Base-by-base conservation (phyloP, 2,888 invertebrate species). In the Leptopterna dolabrata region DNA sequence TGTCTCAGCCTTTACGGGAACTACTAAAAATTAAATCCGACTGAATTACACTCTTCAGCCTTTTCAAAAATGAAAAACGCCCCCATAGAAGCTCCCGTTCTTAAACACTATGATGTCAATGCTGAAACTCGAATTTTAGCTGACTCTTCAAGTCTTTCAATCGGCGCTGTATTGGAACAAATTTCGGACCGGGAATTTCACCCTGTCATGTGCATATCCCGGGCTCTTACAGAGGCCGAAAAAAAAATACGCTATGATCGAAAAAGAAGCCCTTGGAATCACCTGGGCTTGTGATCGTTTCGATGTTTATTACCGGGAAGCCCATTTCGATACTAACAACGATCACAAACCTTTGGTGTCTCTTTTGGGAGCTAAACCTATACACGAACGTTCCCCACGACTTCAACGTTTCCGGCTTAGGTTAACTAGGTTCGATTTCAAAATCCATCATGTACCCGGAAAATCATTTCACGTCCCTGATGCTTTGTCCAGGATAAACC, bases 331-430 rank as follows among this genome's bases (percentile, higher is more conserved):
- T 55, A 55, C 11, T n/a, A 29, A 82, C 82, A 29, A n/a, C n/a
- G 55, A 82, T 82, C 82, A 82, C 55, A 82, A 82, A 55, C 82
- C 82, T 3, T 30, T 82, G 13, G 47, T 55, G 55, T 47, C 27
- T 2, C 30, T 55, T 36, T 27, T 51, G n/a, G 16, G 24, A 7
- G 13, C 9, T 19, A 30, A 45, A 16, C 71, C 27, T 45, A 51
- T 45, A 83, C 71, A 51, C 0, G 78, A 36, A 89, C 91, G 91
- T 90, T 93, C 94, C 19, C 55, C 55, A 19, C 55, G 55, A n/a
- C 7, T 55, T 2, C 1, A 55, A 19, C 19, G n/a, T n/a, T n/a
- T n/a, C n/a, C n/a, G n/a, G n/a, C n/a, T n/a, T n/a, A n/a, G n/a
- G n/a, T n/a, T n/a, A n/a, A 55, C 55, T 1, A 19, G n/a, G 2